These are phyloP conservation scores for Agrypnus murinus DNA, from an alignment of 2,888 invertebrate species.

Conservation along the genomic window DNA sequence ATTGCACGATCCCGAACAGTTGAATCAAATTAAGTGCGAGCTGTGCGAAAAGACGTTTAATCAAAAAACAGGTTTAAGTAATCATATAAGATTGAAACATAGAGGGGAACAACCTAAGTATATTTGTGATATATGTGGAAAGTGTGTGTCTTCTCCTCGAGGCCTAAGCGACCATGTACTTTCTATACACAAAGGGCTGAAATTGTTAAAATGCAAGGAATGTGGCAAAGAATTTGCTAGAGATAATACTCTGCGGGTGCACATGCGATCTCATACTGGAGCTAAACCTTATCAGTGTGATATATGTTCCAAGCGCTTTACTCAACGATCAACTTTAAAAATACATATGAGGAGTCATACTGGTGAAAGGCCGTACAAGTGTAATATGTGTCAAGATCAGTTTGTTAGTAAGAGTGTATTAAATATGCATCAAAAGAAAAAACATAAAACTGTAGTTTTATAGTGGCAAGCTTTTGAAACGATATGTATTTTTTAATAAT, in stretches of 20 bases:
- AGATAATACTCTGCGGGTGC: conserved; percentile 63
- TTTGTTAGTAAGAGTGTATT: conserved; percentile 64
- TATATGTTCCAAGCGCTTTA: conserved; percentile 64
- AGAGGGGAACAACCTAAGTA: conserved; percentile 34
- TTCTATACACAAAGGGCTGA: conserved; percentile 67
- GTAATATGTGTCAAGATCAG: conserved; percentile 57
- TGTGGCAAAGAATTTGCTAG: conserved; percentile 65
- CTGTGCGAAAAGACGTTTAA: conserved; percentile 2
- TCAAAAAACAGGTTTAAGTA: background rate
- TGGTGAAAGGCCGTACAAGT: conserved; percentile 63
- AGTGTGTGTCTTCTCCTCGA: conserved; percentile 61
- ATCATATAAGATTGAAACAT: background rate
- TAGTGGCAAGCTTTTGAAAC: too few species aligned
- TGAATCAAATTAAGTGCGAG: conserved; percentile 41
- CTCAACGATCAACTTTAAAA: conserved; percentile 56
- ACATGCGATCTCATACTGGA: conserved; percentile 68
- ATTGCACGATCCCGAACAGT: too few species aligned
- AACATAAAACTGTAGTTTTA: too few species aligned
- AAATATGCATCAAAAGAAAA: conserved; percentile 59
- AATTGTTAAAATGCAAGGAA: conserved; percentile 62
- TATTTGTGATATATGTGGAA: conserved; percentile 65
- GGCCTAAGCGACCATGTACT: conserved; percentile 65
- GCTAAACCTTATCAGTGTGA: conserved; percentile 65
- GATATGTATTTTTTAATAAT: too few species aligned
- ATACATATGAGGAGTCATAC: conserved; percentile 58